A percentile compares a stretch with the other conserved stretches of the same genome.
Conservation (phyloP, 1,140 invertebrate genomes). For the Wiebesia pumilae region DNA sequence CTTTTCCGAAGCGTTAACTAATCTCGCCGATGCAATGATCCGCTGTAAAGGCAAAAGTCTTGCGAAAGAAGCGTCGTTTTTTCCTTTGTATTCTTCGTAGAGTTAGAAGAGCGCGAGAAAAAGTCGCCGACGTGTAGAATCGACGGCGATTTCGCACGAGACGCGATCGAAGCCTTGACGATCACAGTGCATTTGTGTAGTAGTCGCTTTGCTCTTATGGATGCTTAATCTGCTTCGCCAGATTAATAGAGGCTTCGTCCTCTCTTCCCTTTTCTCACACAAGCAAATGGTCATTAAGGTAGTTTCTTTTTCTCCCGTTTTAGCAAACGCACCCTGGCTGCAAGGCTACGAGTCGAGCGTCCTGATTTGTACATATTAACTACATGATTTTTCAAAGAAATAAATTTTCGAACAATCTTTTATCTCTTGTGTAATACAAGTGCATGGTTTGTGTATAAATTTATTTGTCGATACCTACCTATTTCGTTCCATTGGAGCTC, state of each 20-base stretch:
- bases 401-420: constrained; percentile 29
- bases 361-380: constrained; percentile 37
- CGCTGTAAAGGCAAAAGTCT: background rate
- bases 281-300: background rate
- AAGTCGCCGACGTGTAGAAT: background rate
- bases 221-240: background rate
- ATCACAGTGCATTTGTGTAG: constrained; percentile 55
- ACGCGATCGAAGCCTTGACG: constrained; percentile 52
- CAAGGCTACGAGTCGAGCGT: constrained; percentile 29
- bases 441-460: background rate
- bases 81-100: background rate
- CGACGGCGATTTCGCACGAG: constrained; percentile 23
- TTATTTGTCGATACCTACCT: background rate
- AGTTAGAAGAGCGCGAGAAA: constrained; percentile 11
- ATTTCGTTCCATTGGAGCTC: background rate
- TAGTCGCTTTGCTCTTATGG: background rate
- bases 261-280: too few species aligned
- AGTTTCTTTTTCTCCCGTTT: background rate
- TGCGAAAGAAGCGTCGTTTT: background rate
- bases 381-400: constrained; percentile 16
- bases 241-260: background rate
- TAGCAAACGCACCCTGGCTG: constrained; percentile 42
- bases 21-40: constrained; percentile 22
- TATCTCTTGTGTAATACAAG: background rate
- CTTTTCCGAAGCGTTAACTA: constrained; percentile 28